A percentile compares a stretch with the other conserved stretches of the same genome.
Evolutionary conservation across 2,113 vertebrate genomes (phyloP).

Genomic region (Scatophagus argus): DNA sequence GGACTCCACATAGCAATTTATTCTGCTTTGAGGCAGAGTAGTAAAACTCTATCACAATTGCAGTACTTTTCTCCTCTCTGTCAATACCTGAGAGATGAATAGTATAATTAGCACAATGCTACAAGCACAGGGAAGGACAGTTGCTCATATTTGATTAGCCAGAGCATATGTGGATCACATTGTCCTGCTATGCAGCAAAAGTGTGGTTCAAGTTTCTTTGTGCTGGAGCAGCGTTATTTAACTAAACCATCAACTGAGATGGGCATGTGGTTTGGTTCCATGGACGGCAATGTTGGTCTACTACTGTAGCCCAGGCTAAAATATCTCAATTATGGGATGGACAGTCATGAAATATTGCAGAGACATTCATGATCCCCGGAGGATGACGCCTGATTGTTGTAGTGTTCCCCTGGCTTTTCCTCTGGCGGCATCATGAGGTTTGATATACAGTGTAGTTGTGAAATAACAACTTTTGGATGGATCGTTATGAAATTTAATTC

Average conservation of each 20-base stretch:
- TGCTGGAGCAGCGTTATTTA: not conserved
- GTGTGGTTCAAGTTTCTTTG: not conserved
- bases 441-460: not conserved
- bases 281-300: too few relatives aligned
- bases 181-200: not conserved
- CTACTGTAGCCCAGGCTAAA: not conserved
- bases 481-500: not conserved
- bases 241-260: not conserved
- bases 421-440: not conserved
- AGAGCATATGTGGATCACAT: conserved; percentile 1
- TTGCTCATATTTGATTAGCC: conserved; percentile 3
- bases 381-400: not conserved
- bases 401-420: not conserved
- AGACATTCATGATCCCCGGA: not conserved
- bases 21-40: conserved; percentile 31
- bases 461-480: not conserved
- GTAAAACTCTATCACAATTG: conserved; percentile 24
- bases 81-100: too few relatives aligned
- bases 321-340: not conserved
- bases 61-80: conserved; percentile 3
- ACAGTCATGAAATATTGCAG: not conserved
- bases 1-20: conserved; percentile 37
- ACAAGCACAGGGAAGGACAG: not conserved
- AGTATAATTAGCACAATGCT: not conserved
- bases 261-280: not conserved